Percentiles rank a stretch among this genome's conserved stretches.
Evolutionary conservation across 2,888 invertebrate species (phyloP).

Genomic region (Chironomus riparius): DNA sequence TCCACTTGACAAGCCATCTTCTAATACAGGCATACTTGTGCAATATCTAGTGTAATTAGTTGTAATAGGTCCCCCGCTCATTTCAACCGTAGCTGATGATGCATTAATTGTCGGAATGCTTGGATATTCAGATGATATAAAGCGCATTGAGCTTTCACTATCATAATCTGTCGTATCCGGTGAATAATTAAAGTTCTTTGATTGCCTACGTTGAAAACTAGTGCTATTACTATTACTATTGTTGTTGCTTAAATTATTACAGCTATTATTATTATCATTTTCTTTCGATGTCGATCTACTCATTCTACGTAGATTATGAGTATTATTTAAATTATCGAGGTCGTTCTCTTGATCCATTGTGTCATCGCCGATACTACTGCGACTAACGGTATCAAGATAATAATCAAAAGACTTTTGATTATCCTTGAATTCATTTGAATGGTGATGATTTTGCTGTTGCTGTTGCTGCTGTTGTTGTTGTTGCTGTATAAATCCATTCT

Average conservation of each 20-base stretch:
- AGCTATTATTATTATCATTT: neutral
- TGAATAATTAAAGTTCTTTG: constrained; percentile 77
- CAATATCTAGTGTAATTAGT: constrained; percentile 56
- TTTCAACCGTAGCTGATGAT: constrained; percentile 42
- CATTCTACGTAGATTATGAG: neutral
- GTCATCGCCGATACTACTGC: constrained; percentile 39
- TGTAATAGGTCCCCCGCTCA: constrained; percentile 48
- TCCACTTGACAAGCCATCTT: constrained; percentile 89
- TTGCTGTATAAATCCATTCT: constrained; percentile 26
- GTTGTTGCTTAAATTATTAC: neutral
- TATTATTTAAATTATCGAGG: constrained; percentile 33
- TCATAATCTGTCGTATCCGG: constrained; percentile 90
- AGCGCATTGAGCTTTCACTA: constrained; percentile 56
- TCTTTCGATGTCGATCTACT: neutral
- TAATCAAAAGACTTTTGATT: constrained; percentile 39
- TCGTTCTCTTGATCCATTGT: constrained; percentile 38
- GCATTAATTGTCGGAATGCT: neutral
- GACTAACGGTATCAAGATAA: constrained; percentile 42
- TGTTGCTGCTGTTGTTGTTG: neutral
- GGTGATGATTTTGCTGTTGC: too few species aligned
- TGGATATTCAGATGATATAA: constrained; percentile 8
- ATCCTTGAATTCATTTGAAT: constrained; percentile 8
- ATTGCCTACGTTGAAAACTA: constrained; percentile 44
- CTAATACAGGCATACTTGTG: constrained; percentile 81
- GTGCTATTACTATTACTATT: constrained; percentile 33